Base-by-base conservation (phyloP, 1,140 invertebrate species). In the Agrilus planipennis region DNA sequence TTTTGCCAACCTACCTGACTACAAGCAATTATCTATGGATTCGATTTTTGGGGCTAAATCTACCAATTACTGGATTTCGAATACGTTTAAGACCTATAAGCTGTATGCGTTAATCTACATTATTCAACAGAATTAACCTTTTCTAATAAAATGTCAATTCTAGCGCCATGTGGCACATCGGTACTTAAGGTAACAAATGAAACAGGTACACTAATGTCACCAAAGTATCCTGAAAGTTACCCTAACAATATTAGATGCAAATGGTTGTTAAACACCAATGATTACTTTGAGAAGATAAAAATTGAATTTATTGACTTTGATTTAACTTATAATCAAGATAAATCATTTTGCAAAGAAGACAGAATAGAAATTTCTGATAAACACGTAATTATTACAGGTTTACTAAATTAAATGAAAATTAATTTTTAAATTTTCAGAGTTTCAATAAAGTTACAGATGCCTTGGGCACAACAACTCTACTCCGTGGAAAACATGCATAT, bases 281-380 rank as follows among this genome's bases (percentile, higher is more conserved):
- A 55, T 22, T 45, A 47, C 22, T 35, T 41, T 18, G 52, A 68
- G 5, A 50, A 57, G 38, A 51, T 79, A 4, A 52, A 60, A 28
- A 43, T 84, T 18, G 58, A 57, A n/a, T 73, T 84, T 41, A 42
- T 65, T 3, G 62, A 70, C n/a, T 62, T 84, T 38, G 67, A 79
- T 42, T 49, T 80, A 38, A 49, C 44, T 6, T 45, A 54, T 14
- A 61, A 60, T 37, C 34, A 46, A 2, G 43, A 57, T 23, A 60
- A 62, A 4, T 5, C 7, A 17, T 32, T 16, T 14, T 72, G 71
- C 40, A 32, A 27, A 2, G 55, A 55, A 15, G 66, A 68, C 43
- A 48, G 45, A 37, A 39, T 76, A n/a, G 46, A 66, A 57, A 67
- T 76, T 44, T 44, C 49, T 1, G 71, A 73, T 49, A 45, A 52